These are phyloP conservation scores for Pocota personata DNA, from an alignment of 2,888 invertebrate species.

Conservation along the genomic window DNA sequence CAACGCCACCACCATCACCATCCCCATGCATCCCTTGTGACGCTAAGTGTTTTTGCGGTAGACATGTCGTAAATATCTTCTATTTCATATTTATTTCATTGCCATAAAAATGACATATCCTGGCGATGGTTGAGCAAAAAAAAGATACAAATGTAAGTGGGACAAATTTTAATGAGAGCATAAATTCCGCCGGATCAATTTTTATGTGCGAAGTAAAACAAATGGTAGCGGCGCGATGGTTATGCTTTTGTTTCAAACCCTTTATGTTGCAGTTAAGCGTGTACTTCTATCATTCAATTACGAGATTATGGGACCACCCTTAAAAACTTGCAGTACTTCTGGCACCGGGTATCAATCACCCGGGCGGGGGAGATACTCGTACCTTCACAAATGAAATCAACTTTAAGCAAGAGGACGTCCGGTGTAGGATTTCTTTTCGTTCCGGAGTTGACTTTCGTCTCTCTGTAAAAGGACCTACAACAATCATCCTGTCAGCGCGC, in stretches of 20 bases:
- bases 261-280: slow-evolving; percentile 51
- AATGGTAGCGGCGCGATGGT: slow-evolving; percentile 41
- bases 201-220: slow-evolving; percentile 71
- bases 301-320: slow-evolving; percentile 17
- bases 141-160: slow-evolving; percentile 60
- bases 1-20: neutral
- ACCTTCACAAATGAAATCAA: slow-evolving; percentile 48
- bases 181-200: slow-evolving; percentile 73
- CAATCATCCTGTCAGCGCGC: slow-evolving; percentile 42
- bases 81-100: slow-evolving; percentile 72
- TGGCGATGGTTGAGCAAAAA: slow-evolving; percentile 16
- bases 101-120: slow-evolving; percentile 71
- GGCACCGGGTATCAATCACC: slow-evolving; percentile 36
- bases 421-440: slow-evolving; percentile 48
- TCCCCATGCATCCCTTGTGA: slow-evolving; percentile 34
- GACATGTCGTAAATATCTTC: slow-evolving; percentile 70
- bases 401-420: slow-evolving; percentile 53
- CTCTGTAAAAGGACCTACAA: slow-evolving; percentile 7
- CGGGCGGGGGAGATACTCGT: neutral
- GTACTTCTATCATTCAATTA: slow-evolving; percentile 63
- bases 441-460: slow-evolving; percentile 22
- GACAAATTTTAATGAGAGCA: slow-evolving; percentile 72
- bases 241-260: slow-evolving; percentile 26
- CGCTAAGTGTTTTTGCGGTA: slow-evolving; percentile 69
- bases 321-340: neutral